These are phyloP conservation scores for rat (Rattus norvegicus) DNA, from an alignment of 2,113 vertebrate genomes.

Conservation along the genomic window GRCr8 NC_086036.1:5480001-5480500, in stretches of 20 bases:
- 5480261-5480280: background rate
- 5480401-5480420: background rate
- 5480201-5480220: background rate
- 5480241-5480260: too few relatives aligned
- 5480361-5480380: background rate
- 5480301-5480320: background rate
- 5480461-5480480: background rate
- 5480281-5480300: background rate
- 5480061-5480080: background rate
- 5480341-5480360: accelerated
- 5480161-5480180: background rate
- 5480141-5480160: background rate
- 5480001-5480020: background rate
- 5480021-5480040: background rate
- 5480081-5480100: background rate
- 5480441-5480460: background rate
- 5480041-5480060: background rate
- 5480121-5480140: background rate
- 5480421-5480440: background rate
- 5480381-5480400: background rate
- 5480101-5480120: background rate
- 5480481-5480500: background rate
- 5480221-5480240: background rate
- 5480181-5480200: background rate
- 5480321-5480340: background rate